Base-by-base conservation (phyloP, 1,140 invertebrate species). In the Conus betulinus region DNA sequence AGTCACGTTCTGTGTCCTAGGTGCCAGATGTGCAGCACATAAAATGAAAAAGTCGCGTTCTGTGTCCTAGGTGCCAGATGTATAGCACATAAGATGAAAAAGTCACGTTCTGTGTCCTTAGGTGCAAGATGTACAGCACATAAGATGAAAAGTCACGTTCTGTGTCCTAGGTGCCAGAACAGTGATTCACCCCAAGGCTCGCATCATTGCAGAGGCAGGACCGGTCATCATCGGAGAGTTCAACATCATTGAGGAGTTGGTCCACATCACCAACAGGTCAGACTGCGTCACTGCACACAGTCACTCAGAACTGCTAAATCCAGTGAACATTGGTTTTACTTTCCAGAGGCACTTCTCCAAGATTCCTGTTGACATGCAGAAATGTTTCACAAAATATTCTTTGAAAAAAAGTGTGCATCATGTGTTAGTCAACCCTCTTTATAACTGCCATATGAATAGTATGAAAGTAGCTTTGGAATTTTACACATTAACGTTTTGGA, bases 191-290 rank as follows among this genome's bases (percentile, higher is more conserved):
- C 98, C 99, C 17, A 97, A 97, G 96, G 98, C 98, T 55, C 97
- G 96, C 89, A 99, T 99, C 88, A 96, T 98, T 87, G 99, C 99
- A 20, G 98, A 99, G 95, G 97, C 97, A 90, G 99, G 99, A 4
- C 99, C 99, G 0, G 99, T 99, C 89, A 97, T 99, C 85, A 98
- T 99, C 90, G 98, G 98, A 5, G 98, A 99, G 93, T 97, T 97
- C 90, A 99, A 99, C 95, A 97, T 99, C 83, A 97, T 99, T 89
- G 99, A 99, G 96, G 99, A 99, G 96, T 97, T 98, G 95, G 97
- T 97, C 3, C 97, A 97, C 76, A 99, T 99, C 93, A 96, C 97
- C 67, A 98, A 99, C 93, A 95, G 92, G 95, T 96, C 92, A 90
- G 88, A 39, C 17, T 4, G 20, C 20, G 3, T 39, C 39, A 39